A percentile compares a stretch with the other conserved stretches of the same genome.
Evolutionary conservation across 2,113 vertebrate species (phyloP).

Genomic region (Paradoxurus hermaphroditus): DNA sequence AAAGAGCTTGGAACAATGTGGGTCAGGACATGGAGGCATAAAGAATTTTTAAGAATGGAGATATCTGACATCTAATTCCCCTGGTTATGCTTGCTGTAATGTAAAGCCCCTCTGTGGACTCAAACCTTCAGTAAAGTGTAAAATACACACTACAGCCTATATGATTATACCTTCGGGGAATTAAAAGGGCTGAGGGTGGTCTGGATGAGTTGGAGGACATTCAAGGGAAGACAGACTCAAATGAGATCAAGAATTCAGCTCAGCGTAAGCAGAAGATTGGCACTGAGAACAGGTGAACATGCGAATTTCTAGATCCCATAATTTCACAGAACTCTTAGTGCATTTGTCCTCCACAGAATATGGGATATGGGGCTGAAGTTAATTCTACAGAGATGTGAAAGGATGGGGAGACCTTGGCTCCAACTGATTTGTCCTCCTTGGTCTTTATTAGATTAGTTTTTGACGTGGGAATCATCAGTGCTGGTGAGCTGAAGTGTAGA

Average conservation of each 20-base stretch:
- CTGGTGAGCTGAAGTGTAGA: background rate
- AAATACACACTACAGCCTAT: background rate
- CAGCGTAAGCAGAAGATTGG: background rate
- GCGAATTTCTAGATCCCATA: background rate
- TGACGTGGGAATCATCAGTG: background rate
- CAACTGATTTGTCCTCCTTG: background rate
- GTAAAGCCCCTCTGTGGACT: background rate
- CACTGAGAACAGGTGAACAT: background rate
- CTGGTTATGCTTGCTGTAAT: background rate
- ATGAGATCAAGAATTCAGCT: background rate
- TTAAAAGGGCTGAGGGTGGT: background rate
- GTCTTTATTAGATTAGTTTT: background rate
- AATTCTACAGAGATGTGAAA: constrained; percentile 10
- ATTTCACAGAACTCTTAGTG: constrained; percentile 28
- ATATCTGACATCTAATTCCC: background rate
- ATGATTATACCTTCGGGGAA: background rate
- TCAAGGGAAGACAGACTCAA: background rate
- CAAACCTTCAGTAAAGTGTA: background rate
- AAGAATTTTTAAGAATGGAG: background rate
- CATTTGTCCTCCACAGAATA: background rate
- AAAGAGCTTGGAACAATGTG: background rate
- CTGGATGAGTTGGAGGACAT: background rate
- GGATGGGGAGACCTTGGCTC: background rate
- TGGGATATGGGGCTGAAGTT: background rate
- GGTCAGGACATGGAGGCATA: background rate